Evolutionary conservation across 1,140 invertebrate genomes (phyloP).

Genomic region (Leptoteleia sp.): DNA sequence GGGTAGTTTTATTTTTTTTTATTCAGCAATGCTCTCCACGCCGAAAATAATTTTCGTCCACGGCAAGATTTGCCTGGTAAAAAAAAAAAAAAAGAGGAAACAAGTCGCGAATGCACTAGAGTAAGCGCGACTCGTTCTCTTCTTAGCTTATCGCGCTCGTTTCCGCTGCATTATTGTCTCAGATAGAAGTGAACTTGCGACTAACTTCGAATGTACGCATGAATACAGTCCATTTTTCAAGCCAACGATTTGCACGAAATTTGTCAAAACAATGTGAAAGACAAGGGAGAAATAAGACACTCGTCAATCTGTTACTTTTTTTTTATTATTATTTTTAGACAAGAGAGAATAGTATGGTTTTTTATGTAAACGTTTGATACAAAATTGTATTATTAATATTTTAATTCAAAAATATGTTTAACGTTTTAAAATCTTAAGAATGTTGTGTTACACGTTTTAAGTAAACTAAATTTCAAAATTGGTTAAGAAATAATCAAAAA

Average conservation of each 20-base stretch:
- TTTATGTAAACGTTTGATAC: too few relatives aligned
- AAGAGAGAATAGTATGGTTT: too few relatives aligned
- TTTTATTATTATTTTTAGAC: too few relatives aligned
- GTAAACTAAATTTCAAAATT: too few relatives aligned
- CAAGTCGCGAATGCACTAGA: slow-evolving; percentile 24
- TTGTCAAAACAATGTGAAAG: slow-evolving; percentile 35
- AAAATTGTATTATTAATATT: too few relatives aligned
- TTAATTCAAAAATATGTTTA: too few relatives aligned
- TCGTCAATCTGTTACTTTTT: too few relatives aligned
- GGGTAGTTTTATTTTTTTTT: slow-evolving; percentile 70
- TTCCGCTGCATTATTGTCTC: slow-evolving; percentile 58
- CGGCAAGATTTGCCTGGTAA: slow-evolving; percentile 67
- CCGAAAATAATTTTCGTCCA: slow-evolving; percentile 72
- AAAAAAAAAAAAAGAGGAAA: too few relatives aligned
- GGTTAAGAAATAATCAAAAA: too few relatives aligned
- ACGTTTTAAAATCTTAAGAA: too few relatives aligned
- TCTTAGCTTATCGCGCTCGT: slow-evolving; percentile 69
- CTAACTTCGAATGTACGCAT: slow-evolving; percentile 42
- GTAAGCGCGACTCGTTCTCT: slow-evolving; percentile 12
- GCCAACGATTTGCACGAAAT: slow-evolving; percentile 49
- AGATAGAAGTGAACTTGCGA: slow-evolving; percentile 57
- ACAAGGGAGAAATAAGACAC: too few relatives aligned
- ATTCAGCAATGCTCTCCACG: slow-evolving; percentile 63
- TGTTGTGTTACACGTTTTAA: too few relatives aligned
- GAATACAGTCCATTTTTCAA: slow-evolving; percentile 50